These are phyloP conservation scores for Petrocephalus microphthalmus DNA, from an alignment of 2,113 vertebrate genomes.

Conservation along the genomic window DNA sequence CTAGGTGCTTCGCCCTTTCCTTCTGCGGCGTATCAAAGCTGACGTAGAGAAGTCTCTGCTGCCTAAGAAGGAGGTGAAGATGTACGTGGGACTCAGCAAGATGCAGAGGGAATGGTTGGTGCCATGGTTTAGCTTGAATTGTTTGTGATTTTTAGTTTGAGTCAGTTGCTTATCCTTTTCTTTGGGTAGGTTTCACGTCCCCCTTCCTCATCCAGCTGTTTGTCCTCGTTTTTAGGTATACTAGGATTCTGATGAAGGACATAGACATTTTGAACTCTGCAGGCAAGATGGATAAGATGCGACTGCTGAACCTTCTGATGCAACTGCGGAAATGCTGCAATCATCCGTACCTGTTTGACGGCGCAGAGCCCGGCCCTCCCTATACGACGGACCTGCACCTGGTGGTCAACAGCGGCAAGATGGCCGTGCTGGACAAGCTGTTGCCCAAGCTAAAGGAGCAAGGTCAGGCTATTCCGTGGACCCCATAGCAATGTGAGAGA, in stretches of 20 bases:
- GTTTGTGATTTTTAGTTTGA: neutral
- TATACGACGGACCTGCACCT: slow-evolving; percentile 95
- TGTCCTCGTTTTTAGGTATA: slow-evolving; percentile 69
- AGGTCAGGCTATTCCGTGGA: slow-evolving; percentile 55
- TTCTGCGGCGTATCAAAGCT: slow-evolving; percentile 93
- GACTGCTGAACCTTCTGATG: slow-evolving; percentile 90
- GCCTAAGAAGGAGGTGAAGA: slow-evolving; percentile 96
- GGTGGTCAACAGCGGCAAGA: slow-evolving; percentile 93
- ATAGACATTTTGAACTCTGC: slow-evolving; percentile 94
- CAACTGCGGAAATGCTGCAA: slow-evolving; percentile 96
- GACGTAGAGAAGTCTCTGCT: slow-evolving; percentile 95
- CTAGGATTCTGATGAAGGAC: slow-evolving; percentile 94
- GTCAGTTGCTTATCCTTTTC: slow-evolving; percentile 17
- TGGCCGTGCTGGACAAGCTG: slow-evolving; percentile 89
- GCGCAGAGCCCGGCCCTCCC: slow-evolving; percentile 89
- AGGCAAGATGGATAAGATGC: slow-evolving; percentile 96
- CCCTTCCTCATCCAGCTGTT: neutral
- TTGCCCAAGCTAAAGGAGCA: slow-evolving; percentile 88
- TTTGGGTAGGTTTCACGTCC: neutral
- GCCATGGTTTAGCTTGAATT: neutral
- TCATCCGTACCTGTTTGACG: slow-evolving; percentile 92
- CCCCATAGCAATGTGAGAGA: neutral
- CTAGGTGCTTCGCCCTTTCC: slow-evolving; percentile 88
- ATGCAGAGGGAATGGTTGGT: slow-evolving; percentile 96
- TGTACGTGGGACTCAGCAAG: slow-evolving; percentile 95